Conservation (phyloP, 2,113 vertebrate genomes). For the Rousettus leschenaultii region DNA sequence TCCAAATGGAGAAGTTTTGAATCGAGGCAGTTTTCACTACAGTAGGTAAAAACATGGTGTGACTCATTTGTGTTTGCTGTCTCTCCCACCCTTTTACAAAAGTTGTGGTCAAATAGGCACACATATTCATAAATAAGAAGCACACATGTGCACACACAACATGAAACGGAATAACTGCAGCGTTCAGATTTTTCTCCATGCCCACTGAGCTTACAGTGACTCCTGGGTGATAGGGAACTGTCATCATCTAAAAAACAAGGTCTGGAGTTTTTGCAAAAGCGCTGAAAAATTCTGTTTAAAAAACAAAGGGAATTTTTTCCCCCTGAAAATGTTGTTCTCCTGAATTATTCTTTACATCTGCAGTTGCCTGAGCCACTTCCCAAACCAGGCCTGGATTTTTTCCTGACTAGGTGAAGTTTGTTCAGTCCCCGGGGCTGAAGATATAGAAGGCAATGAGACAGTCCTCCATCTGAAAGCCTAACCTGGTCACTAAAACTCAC, state of each 20-base stretch:
- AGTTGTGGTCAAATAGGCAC: neutral
- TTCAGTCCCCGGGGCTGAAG: neutral
- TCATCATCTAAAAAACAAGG: neutral
- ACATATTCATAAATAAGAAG: neutral
- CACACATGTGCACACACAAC: neutral
- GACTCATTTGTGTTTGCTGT: neutral
- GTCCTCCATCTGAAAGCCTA: rapidly evolving
- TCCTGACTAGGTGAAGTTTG: neutral
- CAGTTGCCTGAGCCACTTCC: neutral
- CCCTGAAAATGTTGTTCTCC: too few relatives aligned
- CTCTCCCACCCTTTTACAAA: neutral
- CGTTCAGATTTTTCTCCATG: neutral
- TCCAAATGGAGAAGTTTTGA: neutral
- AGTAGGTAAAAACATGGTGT: neutral
- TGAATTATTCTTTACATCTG: neutral
- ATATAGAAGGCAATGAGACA: neutral
- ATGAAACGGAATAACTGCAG: neutral
- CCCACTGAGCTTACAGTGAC: neutral
- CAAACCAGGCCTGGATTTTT: neutral
- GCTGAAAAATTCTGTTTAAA: neutral
- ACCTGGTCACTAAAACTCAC: neutral
- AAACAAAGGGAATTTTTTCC: neutral
- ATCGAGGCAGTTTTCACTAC: neutral
- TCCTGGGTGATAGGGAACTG: neutral
- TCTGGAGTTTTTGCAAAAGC: neutral